Evolutionary conservation across 2,113 vertebrate genomes (phyloP).

Genomic region (Callopanchax toddi): DNA sequence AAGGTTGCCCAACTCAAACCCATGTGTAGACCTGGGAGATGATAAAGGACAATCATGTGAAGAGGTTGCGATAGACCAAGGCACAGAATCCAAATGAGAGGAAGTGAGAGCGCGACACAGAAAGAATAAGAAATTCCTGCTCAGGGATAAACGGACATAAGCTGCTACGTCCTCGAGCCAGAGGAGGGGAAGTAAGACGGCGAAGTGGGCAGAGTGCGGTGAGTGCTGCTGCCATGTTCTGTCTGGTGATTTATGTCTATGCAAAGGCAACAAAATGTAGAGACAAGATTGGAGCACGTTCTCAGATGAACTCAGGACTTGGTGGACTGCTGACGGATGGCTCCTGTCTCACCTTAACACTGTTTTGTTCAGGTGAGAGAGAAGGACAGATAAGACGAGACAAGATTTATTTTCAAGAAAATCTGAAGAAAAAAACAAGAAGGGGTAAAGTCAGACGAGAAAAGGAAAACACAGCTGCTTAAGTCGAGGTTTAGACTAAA

Average conservation of each 20-base stretch:
- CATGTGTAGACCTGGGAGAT: slow-evolving; percentile 26
- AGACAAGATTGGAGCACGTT: slow-evolving; percentile 63
- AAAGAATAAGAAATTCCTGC: slow-evolving; percentile 33
- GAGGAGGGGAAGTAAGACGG: slow-evolving; percentile 14
- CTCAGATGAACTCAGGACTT: slow-evolving; percentile 67
- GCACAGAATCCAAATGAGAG: slow-evolving; percentile 37
- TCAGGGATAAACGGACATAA: slow-evolving; percentile 29
- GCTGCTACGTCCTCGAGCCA: slow-evolving; percentile 8
- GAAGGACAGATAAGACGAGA: slow-evolving; percentile 30
- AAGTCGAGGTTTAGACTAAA: too few species aligned
- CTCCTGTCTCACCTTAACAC: slow-evolving; percentile 41
- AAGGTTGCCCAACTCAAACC: slow-evolving; percentile 20
- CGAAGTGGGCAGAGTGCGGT: slow-evolving; percentile 28
- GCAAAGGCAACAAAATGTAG: slow-evolving; percentile 51
- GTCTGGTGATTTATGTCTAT: slow-evolving; percentile 65
- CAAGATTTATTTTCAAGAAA: slow-evolving; percentile 22
- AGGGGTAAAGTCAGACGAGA: neutral
- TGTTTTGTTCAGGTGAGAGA: slow-evolving; percentile 47
- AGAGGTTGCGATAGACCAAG: slow-evolving; percentile 35
- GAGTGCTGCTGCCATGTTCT: slow-evolving; percentile 39
- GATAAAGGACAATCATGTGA: slow-evolving; percentile 42
- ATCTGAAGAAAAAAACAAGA: neutral
- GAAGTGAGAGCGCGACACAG: slow-evolving; percentile 24
- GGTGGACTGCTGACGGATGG: slow-evolving; percentile 57
- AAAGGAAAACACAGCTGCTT: neutral